phyloP scores from a whole-genome alignment of 2,888 invertebrate genomes.

The Camptogramma bilineatum region DNA sequence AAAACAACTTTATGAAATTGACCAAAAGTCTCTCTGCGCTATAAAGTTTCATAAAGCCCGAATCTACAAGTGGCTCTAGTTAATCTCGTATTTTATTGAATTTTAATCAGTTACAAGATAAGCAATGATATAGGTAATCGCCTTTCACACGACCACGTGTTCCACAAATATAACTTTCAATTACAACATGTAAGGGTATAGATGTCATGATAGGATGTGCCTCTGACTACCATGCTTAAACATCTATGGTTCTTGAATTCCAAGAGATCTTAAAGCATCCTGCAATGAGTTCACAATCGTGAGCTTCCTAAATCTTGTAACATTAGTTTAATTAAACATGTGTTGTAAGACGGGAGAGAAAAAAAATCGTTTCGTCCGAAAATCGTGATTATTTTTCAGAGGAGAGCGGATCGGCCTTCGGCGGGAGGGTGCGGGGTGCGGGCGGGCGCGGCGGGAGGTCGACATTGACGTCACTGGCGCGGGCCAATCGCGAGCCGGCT shows the following conservation, averaged over 20 bases:
- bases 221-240: neutral
- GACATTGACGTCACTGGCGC: constrained; percentile 81
- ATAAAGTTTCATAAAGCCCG: no score
- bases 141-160: no score
- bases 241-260: neutral
- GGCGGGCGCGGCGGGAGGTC: constrained; percentile 70
- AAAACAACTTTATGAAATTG: no score
- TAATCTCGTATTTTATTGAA: no score
- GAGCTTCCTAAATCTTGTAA: neutral
- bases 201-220: no score
- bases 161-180: no score
- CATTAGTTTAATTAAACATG: constrained; percentile 7
- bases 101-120: no score
- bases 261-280: neutral
- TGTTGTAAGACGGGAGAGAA: constrained; percentile 42
- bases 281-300: neutral
- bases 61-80: no score
- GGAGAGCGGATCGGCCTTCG: constrained; percentile 75
- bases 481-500: constrained; percentile 71
- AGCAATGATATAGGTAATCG: no score
- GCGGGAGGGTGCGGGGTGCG: constrained; percentile 55
- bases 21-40: no score
- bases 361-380: constrained; percentile 65
- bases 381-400: constrained; percentile 81
- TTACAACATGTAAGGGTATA: no score